Percentiles rank a stretch among this genome's conserved stretches.
These are phyloP conservation scores for Crepidodera aurea DNA, from an alignment of 2,888 invertebrate genomes.

Conservation along the genomic window DNA sequence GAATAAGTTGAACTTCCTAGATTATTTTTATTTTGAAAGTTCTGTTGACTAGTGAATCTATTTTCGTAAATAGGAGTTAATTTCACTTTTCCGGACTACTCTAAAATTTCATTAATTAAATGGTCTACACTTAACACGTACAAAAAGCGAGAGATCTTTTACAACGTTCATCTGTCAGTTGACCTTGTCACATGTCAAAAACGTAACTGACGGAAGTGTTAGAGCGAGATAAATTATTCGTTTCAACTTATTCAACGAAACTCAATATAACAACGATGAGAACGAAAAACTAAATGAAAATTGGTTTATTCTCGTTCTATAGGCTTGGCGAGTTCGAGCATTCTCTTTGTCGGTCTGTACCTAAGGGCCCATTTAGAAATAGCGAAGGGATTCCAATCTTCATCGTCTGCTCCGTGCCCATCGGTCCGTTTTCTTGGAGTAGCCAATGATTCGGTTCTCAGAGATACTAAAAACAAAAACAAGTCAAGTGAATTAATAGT, in stretches of 20 bases:
- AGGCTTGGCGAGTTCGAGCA: slow-evolving; percentile 63
- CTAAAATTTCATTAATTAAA: too few species aligned
- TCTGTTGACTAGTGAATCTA: too few species aligned
- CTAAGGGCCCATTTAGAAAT: slow-evolving; percentile 64
- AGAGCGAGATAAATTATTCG: background rate
- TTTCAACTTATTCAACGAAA: background rate
- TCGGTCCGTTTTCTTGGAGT: slow-evolving; percentile 51
- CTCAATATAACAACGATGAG: background rate
- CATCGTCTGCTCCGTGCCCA: slow-evolving; percentile 57
- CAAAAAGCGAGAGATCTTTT: too few species aligned
- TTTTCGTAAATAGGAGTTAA: too few species aligned
- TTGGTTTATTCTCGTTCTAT: slow-evolving; percentile 45
- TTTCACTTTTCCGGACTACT: too few species aligned
- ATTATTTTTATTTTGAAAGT: too few species aligned
- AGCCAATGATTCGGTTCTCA: slow-evolving; percentile 52
- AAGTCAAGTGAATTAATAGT: too few species aligned
- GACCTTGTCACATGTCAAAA: background rate
- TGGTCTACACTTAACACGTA: too few species aligned
- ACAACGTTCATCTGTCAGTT: background rate
- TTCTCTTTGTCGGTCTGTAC: slow-evolving; percentile 61
- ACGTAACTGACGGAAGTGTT: too few species aligned
- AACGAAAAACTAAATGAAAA: background rate
- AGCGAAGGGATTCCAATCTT: slow-evolving; percentile 63
- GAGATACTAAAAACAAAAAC: slow-evolving; percentile 49
- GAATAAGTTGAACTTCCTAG: too few species aligned